Evolutionary conservation across 1,140 invertebrate species (phyloP), one percentile per base, ranked within the genome.

Genomic region (Chironomus tepperi): DNA sequence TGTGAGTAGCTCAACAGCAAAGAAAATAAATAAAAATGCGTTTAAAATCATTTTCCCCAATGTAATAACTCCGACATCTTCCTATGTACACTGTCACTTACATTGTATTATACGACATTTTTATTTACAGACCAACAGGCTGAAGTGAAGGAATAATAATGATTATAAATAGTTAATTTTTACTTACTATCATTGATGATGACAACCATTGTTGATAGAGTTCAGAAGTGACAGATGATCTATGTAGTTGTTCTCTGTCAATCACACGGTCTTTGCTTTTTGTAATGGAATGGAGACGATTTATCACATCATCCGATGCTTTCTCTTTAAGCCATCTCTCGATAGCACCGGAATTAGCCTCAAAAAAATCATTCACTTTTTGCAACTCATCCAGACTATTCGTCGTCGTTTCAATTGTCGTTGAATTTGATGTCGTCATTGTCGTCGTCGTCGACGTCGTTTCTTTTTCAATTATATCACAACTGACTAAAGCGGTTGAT

Each of bases 201-300:
- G 90, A 87, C 79, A 93, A 84, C 92, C 91, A 93, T 74, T 89
- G 85, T 79, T 94, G 91, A 80, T 94, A 93, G 65, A 94, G 84
- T 79, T 95, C 93, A 72, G 91, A 92, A 7, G 91, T 93, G 43
- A 94, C 90, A 67, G 92, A 94, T 75, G 91, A 91, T 70, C 91
- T 86, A 74, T 89, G 88, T n/a, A 83, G 81, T 7, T 85, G 84
- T 7, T 19, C 18, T 15, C 19, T 18, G 65, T 18, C 65, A 70
- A 2, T 18, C n/a, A 19, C 18, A 7, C 19, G 16, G 1, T 19
- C 16, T 7, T 70, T 70, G 74, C 80, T 83, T 34, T 80, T 80
- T 16, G 86, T 85, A 74, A 87, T 80, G 77, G 80, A 83, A 75
- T 86, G 85, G 18, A 87, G 77, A 67, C 84, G 81, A 75, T 82